Percentiles rank a stretch among this genome's conserved stretches.
Conservation (phyloP, 1,140 invertebrate genomes). For the Archivesica marissinica region DNA sequence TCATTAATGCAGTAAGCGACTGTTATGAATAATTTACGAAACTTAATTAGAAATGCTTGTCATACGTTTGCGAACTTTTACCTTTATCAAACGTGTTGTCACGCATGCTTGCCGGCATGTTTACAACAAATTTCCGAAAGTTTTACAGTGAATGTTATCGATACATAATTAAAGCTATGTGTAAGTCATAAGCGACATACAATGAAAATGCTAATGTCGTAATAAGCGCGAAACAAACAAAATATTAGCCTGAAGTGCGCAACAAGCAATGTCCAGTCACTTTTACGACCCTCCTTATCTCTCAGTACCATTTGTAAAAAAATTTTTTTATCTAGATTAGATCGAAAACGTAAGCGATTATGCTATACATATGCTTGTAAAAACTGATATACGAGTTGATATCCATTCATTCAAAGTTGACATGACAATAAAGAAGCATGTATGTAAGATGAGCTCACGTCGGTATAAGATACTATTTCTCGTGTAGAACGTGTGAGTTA, state of each 20-base stretch:
- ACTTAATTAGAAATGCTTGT: no score
- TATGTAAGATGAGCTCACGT: not conserved
- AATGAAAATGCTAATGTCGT: slow-evolving; percentile 5
- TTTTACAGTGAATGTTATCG: no score
- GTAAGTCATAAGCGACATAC: no score
- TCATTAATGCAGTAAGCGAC: no score
- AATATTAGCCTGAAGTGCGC: slow-evolving; percentile 2
- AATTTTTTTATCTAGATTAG: slow-evolving; percentile 4
- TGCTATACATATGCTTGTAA: no score
- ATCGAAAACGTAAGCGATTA: not conserved
- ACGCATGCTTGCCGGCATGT: no score
- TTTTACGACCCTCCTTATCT: slow-evolving; percentile 8
- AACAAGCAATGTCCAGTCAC: not conserved
- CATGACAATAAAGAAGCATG: no score
- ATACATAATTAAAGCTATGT: no score
- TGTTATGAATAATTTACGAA: no score
- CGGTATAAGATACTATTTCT: not conserved
- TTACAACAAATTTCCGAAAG: no score
- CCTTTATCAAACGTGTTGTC: no score
- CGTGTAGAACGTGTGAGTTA: not conserved
- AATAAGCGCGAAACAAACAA: not conserved
- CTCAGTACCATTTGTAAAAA: not conserved
- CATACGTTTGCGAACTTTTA: no score
- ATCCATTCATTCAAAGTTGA: not conserved
- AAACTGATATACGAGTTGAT: not conserved